Base-by-base conservation (phyloP, 2,888 invertebrate species). In the Linnaemya vulpina region DNA sequence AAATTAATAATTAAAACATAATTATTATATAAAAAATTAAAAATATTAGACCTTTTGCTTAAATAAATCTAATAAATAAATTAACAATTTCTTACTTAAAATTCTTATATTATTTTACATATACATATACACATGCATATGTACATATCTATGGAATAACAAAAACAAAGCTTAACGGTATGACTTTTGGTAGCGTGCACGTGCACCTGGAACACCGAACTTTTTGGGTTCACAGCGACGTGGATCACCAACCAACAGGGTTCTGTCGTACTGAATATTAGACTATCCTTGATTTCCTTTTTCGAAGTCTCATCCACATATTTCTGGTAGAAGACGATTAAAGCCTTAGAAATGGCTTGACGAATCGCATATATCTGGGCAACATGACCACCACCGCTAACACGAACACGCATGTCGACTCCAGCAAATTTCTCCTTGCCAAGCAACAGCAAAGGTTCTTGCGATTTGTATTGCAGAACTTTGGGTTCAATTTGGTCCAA, bases 111-210 rank as follows among this genome's bases (percentile, higher is more conserved):
- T 30, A 30, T 30, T 5, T n/a, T n/a, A n/a, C n/a, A n/a, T n/a
- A n/a, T n/a, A n/a, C n/a, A n/a, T n/a, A n/a, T n/a, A n/a, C n/a
- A n/a, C n/a, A n/a, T n/a, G n/a, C n/a, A 30, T 30, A 2, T 30
- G 5, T 30, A 30, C 30, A 30, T 3, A 85, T n/a, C n/a, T 30
- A 63, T 76, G 35, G 35, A 71, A 71, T 58, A 62, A 46, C 49
- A 53, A 65, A 76, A 62, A 70, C 74, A 83, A 20, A 70, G 17
- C 46, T 87, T 98, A 99, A 97, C 99, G 99, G 95, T 99, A 99
- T 88, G 99, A 99, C 94, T 99, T 99, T 94, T 99, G 99, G 97
- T 99, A 99, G 93, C 99, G 96, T 89, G 99, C 99, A 92, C 99
- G 96, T 88, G 99, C 99, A 90, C 99, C 99, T 91, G 99, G 99